Base-by-base conservation (phyloP, 1,140 invertebrate genomes). In the Caenorhabditis briggsae region DNA sequence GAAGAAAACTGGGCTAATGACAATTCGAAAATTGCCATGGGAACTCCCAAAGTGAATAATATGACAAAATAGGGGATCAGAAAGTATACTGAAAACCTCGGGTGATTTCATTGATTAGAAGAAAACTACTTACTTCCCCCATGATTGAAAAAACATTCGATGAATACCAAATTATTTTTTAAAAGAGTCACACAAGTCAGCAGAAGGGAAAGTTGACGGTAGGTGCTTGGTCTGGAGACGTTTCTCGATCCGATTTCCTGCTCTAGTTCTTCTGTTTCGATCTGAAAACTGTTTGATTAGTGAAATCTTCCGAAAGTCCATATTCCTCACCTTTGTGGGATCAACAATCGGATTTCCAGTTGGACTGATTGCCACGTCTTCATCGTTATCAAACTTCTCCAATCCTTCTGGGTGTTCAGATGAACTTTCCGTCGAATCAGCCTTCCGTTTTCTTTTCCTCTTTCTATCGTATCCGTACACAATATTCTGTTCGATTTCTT, bases 111-210 rank as follows among this genome's bases (percentile, higher is more conserved):
- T 12, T 11, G 16, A n/a, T n/a, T 58, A 16, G n/a, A 58, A 5
- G 56, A 18, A 70, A 70, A 9, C 16, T 46, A n/a, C 56, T 70
- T 46, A 70, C 65, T n/a, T 53, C 70, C 70, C 7, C 70, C 70
- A 50, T 50, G 43, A 50, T 78, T 78, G n/a, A 78, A 78, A 78
- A 78, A 78, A 33, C 70, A 78, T 78, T 78, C 70, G n/a, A 78
- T 78, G 46, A 78, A 78, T 5, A 78, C 70, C 70, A 78, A 11
- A 25, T 78, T 78, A 25, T 78, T 78, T 41, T 78, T 78, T 9
- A 78, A 50, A 78, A 78, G 70, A 11, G 70, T 78, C 7, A 78
- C 70, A 78, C 70, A 78, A 18, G 25, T 46, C 33, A 78, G n/a
- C 23, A 78, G 70, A 25, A 78, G 70, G 23, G 70, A 50, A 0